phyloP scores from a whole-genome alignment of 2,797 vertebrate species.

The Antrozous pallidus region DNA sequence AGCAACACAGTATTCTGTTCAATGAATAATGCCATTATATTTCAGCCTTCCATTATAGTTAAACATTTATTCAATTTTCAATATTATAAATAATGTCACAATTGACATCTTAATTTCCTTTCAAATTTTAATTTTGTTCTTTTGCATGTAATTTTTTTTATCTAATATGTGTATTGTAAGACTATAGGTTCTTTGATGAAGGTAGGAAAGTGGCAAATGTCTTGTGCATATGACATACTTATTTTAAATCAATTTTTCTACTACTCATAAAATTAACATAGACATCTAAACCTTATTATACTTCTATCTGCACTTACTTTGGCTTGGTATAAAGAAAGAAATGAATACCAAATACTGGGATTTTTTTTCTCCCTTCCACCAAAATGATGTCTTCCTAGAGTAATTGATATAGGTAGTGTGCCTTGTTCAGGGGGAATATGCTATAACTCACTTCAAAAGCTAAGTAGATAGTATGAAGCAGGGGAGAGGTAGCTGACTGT shows the following conservation, averaged over 20 bases:
- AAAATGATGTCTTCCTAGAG: constrained; percentile 77
- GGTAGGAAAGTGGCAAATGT: constrained; percentile 36
- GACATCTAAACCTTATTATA: constrained; percentile 69
- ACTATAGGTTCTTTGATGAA: constrained; percentile 58
- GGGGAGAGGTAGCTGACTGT: constrained; percentile 81
- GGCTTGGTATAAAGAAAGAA: constrained; percentile 67
- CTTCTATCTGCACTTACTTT: constrained; percentile 70
- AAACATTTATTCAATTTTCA: constrained; percentile 37
- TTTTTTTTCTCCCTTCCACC: constrained; percentile 62
- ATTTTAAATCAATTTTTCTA: constrained; percentile 72
- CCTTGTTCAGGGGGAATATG: constrained; percentile 83
- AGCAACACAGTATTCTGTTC: not conserved
- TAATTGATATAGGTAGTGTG: constrained; percentile 79
- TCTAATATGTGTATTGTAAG: constrained; percentile 3
- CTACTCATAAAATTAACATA: constrained; percentile 71
- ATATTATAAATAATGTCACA: constrained; percentile 57
- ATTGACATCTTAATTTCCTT: constrained; percentile 72
- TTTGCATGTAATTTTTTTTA: constrained; percentile 52
- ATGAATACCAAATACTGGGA: constrained; percentile 62
- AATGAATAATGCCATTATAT: not conserved
- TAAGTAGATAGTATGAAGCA: constrained; percentile 86
- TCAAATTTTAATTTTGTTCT: constrained; percentile 69
- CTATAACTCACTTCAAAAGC: constrained; percentile 82
- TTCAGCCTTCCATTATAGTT: constrained; percentile 31
- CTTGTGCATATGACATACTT: constrained; percentile 59